Conservation (phyloP, 1,140 invertebrate species). For the Papilio polytes region DNA sequence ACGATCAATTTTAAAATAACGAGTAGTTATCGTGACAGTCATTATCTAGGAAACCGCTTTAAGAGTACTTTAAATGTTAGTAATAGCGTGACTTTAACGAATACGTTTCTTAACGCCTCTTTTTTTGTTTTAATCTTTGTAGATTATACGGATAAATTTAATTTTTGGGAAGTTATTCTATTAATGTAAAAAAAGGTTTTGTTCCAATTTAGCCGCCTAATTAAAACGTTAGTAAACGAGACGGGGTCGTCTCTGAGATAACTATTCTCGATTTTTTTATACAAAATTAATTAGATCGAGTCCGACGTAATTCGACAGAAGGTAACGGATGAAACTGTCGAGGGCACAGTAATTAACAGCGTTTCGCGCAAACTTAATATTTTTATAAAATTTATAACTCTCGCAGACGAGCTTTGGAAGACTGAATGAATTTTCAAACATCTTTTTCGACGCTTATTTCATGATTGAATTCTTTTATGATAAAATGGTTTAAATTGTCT, state of each 20-base stretch:
- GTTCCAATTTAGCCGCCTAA: background rate
- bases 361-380: conserved; percentile 40
- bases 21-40: background rate
- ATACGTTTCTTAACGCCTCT: too few relatives aligned
- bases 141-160: too few relatives aligned
- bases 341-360: conserved; percentile 38
- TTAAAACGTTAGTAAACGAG: conserved; percentile 15
- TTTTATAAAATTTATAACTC: conserved; percentile 31
- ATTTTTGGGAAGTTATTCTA: background rate
- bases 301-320: conserved; percentile 39
- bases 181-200: background rate
- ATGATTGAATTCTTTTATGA: conserved; percentile 1
- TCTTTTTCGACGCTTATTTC: conserved; percentile 11
- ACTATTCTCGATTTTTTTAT: conserved; percentile 29
- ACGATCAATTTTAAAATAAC: conserved; percentile 11
- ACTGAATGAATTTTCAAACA: conserved; percentile 34
- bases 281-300: conserved; percentile 34
- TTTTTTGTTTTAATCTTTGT: too few relatives aligned
- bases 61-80: background rate
- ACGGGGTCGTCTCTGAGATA: conserved; percentile 11
- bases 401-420: conserved; percentile 7
- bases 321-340: conserved; percentile 40
- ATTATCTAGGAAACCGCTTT: background rate
- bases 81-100: too few relatives aligned
- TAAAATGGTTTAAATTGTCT: background rate